A percentile compares a stretch with the other conserved stretches of the same genome.
Conservation (phyloP, 1,140 invertebrate species). For the Anastrepha ludens region DNA sequence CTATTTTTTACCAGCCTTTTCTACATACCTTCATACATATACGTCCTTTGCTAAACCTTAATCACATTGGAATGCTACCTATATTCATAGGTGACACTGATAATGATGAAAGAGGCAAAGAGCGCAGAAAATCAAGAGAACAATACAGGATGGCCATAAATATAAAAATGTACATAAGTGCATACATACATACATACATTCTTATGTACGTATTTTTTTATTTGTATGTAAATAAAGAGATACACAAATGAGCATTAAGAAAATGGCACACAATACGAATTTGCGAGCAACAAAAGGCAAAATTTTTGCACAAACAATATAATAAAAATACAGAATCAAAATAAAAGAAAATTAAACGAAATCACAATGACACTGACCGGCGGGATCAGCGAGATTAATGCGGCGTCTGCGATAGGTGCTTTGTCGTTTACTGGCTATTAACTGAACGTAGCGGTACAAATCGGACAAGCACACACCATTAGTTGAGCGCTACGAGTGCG, state of each 20-base stretch:
- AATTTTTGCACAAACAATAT: conserved; percentile 36
- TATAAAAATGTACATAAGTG: not conserved
- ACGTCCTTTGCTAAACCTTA: too few relatives aligned
- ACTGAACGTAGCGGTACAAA: conserved; percentile 19
- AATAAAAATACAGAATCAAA: conserved; percentile 40
- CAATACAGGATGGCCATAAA: not conserved
- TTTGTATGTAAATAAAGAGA: too few relatives aligned
- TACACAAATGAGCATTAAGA: not conserved
- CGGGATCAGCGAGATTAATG: conserved; percentile 33
- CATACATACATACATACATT: too few relatives aligned
- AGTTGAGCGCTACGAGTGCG: conserved; percentile 38
- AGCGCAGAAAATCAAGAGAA: not conserved
- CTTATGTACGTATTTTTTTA: too few relatives aligned
- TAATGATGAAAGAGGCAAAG: not conserved
- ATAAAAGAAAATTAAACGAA: conserved; percentile 38
- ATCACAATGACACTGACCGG: conserved; percentile 50
- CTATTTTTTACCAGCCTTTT: too few relatives aligned
- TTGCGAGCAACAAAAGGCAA: conserved; percentile 34
- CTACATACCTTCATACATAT: too few relatives aligned
- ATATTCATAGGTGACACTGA: too few relatives aligned
- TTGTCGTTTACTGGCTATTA: conserved; percentile 9
- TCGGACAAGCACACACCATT: conserved; percentile 4
- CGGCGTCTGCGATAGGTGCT: conserved; percentile 1
- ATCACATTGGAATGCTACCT: too few relatives aligned
- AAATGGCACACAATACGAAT: conserved; percentile 36